These are phyloP conservation scores for Physella acuta DNA, from an alignment of 1,140 invertebrate genomes.

Conservation along the genomic window DNA sequence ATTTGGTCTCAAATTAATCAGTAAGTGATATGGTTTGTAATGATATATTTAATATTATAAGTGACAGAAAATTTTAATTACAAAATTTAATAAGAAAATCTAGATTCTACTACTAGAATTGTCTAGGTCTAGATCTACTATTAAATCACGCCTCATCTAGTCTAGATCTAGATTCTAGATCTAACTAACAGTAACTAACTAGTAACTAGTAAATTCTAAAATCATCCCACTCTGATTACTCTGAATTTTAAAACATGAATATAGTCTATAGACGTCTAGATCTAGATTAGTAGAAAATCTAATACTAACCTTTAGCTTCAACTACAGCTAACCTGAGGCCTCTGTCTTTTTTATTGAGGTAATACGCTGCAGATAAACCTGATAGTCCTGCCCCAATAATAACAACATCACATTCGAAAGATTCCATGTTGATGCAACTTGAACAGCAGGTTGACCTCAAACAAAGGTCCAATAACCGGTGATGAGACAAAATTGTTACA, in stretches of 20 bases:
- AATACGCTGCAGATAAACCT: constrained; percentile 52
- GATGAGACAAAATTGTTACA: neutral
- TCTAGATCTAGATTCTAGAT: neutral
- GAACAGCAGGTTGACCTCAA: neutral
- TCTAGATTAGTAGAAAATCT: neutral
- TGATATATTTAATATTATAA: neutral
- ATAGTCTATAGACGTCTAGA: too few relatives aligned
- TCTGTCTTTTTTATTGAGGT: constrained; percentile 43
- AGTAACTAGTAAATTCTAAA: too few relatives aligned
- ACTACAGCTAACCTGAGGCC: constrained; percentile 46
- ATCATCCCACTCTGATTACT: too few relatives aligned
- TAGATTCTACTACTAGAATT: neutral
- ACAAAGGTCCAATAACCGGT: neutral
- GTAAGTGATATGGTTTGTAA: neutral
- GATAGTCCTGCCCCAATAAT: constrained; percentile 56
- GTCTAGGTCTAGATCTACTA: neutral
- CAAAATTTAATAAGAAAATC: neutral
- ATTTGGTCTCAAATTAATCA: neutral
- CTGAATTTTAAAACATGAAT: too few relatives aligned
- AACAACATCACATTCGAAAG: constrained; percentile 47
- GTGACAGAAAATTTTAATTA: neutral
- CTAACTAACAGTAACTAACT: neutral
- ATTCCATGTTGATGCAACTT: constrained; percentile 28
- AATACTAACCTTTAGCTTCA: constrained; percentile 54
- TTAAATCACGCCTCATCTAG: neutral